Evolutionary conservation across 2,888 invertebrate species (phyloP), one percentile per base, ranked within the genome.

Genomic region (Unio delphinus): DNA sequence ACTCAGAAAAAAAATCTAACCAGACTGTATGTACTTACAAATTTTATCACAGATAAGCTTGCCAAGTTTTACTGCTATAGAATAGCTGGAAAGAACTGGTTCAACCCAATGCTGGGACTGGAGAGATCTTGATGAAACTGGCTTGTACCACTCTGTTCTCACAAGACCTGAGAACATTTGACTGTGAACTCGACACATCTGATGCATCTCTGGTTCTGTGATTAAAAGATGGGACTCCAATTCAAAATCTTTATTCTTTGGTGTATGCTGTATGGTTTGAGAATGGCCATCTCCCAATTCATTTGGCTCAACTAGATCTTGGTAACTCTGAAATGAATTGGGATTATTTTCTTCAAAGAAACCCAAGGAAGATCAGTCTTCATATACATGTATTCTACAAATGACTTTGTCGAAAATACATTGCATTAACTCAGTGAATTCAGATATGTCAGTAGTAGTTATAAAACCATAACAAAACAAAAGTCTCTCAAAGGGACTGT

Each of bases 261-360:
- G 26, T 17, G 61, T 64, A 15, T 68, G n/a, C 15, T 63, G 55
- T 45, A 62, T 60, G 7, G 20, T 34, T 23, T 73, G 59, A 17
- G 66, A 57, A n/a, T 4, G 58, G 26, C 20, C 4, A 68, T 85
- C 85, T 59, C 84, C 87, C 20, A 88, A 75, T 6, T 79, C 76
- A 20, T 73, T 72, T 17, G 82, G 79, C 20, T 81, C 86, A 15
- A 84, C 80, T 60, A 90, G 78, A 75, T 90, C 90, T 11, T 78
- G 79, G 78, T 87, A 90, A 55, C 87, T 87, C 86, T 88, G 66
- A 62, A 71, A 68, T 26, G 55, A 57, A n/a, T 45, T 11, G 15
- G 45, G 11, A 11, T 45, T 45, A 45, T 45, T 45, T 45, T 15
- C 45, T 45, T 0, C 45, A 45, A 45, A 45, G 15, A 45, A 15